Evolutionary conservation across 2,113 vertebrate genomes (phyloP).

Genomic region (Tapirus terrestris): DNA sequence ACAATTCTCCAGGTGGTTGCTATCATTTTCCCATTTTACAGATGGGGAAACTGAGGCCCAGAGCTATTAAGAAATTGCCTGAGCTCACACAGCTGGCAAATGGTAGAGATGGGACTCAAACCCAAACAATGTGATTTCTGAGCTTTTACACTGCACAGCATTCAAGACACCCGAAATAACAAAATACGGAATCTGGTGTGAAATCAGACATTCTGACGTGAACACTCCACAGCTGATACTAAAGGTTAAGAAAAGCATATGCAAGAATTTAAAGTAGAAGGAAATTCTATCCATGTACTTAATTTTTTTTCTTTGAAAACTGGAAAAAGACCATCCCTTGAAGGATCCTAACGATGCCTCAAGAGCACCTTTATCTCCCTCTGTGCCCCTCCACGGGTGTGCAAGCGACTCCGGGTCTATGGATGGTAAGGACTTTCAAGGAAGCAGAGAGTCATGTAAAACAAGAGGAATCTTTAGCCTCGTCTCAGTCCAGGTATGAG

Average conservation of each 20-base stretch:
- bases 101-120: not conserved
- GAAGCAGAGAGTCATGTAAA: too few relatives aligned
- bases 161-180: not conserved
- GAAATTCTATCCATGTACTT: not conserved
- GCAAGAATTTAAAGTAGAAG: not conserved
- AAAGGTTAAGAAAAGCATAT: not conserved
- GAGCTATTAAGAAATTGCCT: not conserved
- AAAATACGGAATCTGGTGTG: not conserved
- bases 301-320: not conserved
- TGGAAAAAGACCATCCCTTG: not conserved
- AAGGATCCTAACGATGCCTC: not conserved
- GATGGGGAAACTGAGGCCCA: not conserved
- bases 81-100: not conserved
- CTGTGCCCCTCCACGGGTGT: rapidly evolving
- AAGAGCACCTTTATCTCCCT: too few relatives aligned
- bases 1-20: not conserved
- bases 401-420: rapidly evolving
- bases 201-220: not conserved
- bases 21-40: not conserved
- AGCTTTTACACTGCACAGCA: not conserved
- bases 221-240: not conserved
- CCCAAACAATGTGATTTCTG: not conserved
- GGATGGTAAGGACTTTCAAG: not conserved
- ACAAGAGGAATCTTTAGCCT: not conserved
- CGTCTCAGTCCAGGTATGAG: not conserved